Evolutionary conservation across 2,888 invertebrate species (phyloP), one percentile per base, ranked within the genome.

Genomic region (Epinotia demarniana): DNA sequence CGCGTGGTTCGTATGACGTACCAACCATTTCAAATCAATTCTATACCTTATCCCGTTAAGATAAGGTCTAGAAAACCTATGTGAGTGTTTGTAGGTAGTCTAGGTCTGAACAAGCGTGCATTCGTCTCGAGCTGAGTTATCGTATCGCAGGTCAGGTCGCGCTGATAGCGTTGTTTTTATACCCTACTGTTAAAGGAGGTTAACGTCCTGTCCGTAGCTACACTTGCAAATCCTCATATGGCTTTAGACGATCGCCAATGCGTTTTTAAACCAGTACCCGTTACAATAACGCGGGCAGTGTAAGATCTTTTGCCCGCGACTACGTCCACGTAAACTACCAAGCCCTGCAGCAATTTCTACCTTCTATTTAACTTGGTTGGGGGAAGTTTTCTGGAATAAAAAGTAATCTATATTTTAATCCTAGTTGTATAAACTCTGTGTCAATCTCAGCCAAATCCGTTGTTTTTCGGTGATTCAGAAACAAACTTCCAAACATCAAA

Each of bases 121-220:
- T 66, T 66, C 53, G 66, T 66, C 46, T 39, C 8, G 39, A 39
- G 39, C 66, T 53, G 66, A 66, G 66, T 66, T 66, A 66, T 66
- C 66, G 66, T 66, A 66, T 66, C 66, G 66, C 66, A 53, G 66
- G 66, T 66, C 53, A 66, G 66, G 66, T 66, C 53, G 53, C 53
- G 66, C 12, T 53, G 66, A 66, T 66, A 66, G 66, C 66, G 53
- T 53, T 66, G 66, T 66, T 66, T 66, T 66, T 66, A 66, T 66
- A 53, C 33, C 66, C 66, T 66, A 66, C 66, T 66, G 33, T 66
- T 66, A 27, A 33, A 66, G 27, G 66, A 66, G 66, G 66, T 53
- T 66, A 66, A 27, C 53, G 66, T 19, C 27, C 60, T 13, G 27
- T 19, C 60, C 11, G 5, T 11, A 49, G 53, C 53, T 53, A n/a